A percentile compares a stretch with the other conserved stretches of the same genome.
These are phyloP conservation scores for Colossoma macropomum DNA, from an alignment of 2,113 vertebrate species.

Conservation along the genomic window DNA sequence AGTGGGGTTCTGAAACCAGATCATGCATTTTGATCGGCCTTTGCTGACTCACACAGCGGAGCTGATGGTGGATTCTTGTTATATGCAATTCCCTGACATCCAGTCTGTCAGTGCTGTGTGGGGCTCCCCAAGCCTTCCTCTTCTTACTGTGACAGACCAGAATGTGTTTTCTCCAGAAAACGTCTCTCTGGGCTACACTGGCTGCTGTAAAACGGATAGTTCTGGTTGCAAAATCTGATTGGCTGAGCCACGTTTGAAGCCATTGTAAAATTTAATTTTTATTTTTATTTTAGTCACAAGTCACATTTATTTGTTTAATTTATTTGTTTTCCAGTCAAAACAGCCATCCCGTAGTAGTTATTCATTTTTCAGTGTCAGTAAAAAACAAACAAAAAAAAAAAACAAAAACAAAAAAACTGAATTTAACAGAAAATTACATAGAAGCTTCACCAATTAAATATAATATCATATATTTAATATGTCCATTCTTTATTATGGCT, in stretches of 20 bases:
- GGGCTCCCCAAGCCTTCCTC: not conserved
- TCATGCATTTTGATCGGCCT: not conserved
- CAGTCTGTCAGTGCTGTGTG: not conserved
- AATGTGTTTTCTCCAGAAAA: not conserved
- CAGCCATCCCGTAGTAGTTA: too few relatives aligned
- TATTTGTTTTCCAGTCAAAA: too few relatives aligned
- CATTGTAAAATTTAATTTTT: too few relatives aligned
- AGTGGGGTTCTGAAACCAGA: not conserved
- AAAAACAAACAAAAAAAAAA: too few relatives aligned
- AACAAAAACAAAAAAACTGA: too few relatives aligned
- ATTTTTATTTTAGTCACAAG: fast-evolving
- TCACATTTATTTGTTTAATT: too few relatives aligned
- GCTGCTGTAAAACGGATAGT: not conserved
- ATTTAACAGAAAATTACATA: too few relatives aligned
- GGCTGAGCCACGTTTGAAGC: not conserved
- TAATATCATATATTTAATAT: too few relatives aligned
- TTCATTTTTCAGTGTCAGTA: too few relatives aligned
- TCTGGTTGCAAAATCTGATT: not conserved
- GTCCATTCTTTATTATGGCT: too few relatives aligned
- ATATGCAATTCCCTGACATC: not conserved
- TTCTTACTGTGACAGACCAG: not conserved
- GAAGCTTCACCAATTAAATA: too few relatives aligned
- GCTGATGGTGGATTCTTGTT: not conserved
- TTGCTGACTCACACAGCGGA: conserved; percentile 5
- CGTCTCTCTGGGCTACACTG: not conserved